These are phyloP conservation scores for Zelostemma sp. DNA, from an alignment of 1,140 invertebrate species.

Conservation along the genomic window DNA sequence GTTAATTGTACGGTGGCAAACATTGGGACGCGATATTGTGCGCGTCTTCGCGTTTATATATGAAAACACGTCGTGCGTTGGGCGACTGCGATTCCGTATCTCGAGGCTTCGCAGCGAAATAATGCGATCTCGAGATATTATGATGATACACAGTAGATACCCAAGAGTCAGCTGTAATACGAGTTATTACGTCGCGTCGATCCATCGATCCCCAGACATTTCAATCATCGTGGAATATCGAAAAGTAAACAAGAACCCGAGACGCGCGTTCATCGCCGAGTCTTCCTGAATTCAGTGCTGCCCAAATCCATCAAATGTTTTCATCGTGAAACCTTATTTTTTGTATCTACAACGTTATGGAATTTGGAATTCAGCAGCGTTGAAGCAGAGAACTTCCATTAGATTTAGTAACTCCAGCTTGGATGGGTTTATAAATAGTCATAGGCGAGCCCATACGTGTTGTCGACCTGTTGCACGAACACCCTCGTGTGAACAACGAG, in stretches of 20 bases:
- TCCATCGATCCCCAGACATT: slow-evolving; percentile 50
- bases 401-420: slow-evolving; percentile 62
- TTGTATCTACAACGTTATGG: slow-evolving; percentile 28
- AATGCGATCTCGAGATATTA: slow-evolving; percentile 48
- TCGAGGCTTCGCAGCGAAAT: slow-evolving; percentile 16
- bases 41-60: background rate
- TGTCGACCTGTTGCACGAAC: slow-evolving; percentile 65
- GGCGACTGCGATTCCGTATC: slow-evolving; percentile 20
- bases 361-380: slow-evolving; percentile 29
- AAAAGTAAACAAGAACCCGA: no score
- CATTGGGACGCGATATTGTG: slow-evolving; percentile 1
- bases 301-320: no score
- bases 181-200: slow-evolving; percentile 51
- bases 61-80: slow-evolving; percentile 4
- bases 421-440: no score
- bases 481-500: slow-evolving; percentile 60
- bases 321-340: no score
- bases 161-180: slow-evolving; percentile 50
- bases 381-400: slow-evolving; percentile 21
- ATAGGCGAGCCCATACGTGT: slow-evolving; percentile 39
- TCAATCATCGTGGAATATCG: slow-evolving; percentile 42
- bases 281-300: no score
- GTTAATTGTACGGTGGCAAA: slow-evolving; percentile 54
- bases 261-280: no score
- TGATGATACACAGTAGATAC: slow-evolving; percentile 46